phyloP scores from a whole-genome alignment of 2,113 vertebrate genomes.

The Rhabdomys dilectus region DNA sequence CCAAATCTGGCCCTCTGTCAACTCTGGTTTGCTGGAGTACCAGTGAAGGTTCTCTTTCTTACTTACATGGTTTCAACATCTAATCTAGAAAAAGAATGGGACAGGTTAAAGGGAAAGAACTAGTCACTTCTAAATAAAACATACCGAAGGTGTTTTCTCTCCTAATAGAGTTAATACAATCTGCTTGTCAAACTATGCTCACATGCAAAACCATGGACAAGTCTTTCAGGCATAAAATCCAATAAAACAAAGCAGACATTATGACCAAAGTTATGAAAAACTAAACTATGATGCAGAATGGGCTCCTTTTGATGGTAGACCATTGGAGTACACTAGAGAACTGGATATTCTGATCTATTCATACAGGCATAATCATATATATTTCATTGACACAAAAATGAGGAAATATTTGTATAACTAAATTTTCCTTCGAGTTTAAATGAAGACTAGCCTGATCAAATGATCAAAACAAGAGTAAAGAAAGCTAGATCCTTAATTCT shows the following conservation, averaged over 20 bases:
- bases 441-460: background rate
- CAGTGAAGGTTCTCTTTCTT: constrained; percentile 60
- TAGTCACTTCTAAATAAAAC: constrained; percentile 68
- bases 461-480: background rate
- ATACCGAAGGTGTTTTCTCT: constrained; percentile 41
- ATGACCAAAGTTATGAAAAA: background rate
- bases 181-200: constrained; percentile 26
- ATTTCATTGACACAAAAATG: background rate
- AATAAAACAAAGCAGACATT: background rate
- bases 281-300: background rate
- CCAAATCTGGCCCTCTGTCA: constrained; percentile 78
- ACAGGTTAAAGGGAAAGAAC: constrained; percentile 74
- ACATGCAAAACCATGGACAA: background rate
- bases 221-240: background rate
- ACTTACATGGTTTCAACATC: constrained; percentile 55
- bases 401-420: background rate
- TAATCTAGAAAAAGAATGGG: background rate
- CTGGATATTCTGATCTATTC: constrained; percentile 8
- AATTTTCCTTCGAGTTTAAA: constrained; percentile 37
- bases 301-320: background rate
- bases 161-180: background rate
- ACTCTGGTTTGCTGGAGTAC: constrained; percentile 63
- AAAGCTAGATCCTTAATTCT: background rate
- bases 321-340: background rate
- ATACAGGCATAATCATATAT: background rate